Base-by-base conservation (phyloP, 2,888 invertebrate species). In the Pachydiplax longipennis region DNA sequence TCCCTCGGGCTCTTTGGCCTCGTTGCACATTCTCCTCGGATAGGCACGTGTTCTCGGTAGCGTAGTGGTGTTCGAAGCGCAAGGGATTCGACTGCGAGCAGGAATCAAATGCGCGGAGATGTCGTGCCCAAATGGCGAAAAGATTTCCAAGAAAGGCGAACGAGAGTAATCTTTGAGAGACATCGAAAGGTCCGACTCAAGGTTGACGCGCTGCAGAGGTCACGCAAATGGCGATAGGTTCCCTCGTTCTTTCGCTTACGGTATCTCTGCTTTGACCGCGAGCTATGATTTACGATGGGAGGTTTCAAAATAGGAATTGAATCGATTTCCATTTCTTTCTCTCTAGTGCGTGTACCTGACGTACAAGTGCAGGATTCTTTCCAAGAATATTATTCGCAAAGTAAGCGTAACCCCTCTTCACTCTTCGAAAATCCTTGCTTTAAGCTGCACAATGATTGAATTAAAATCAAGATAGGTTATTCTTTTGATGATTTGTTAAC, bases 91-190 rank as follows among this genome's bases (percentile, higher is more conserved):
- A 83, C 35, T 18, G 12, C 22, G 87, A 35, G 61, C 5, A 37
- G 37, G 40, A 35, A 61, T 58, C 61, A 35, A 87, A 73, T 73
- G 65, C 65, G 65, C 65, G 0, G 65, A n/a, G 37, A 22, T 35
- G 37, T 25, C 22, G 61, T 48, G 61, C 87, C 65, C 18, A 65
- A 87, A 87, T 61, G 87, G 87, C n/a, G 61, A 83, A 65, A 65
- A 58, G 83, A 61, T 37, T 87, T 87, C 87, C 61, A 53, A 87
- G 87, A 87, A 87, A 87, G 37, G 65, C 87, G 87, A 58, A 35
- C 3, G 83, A 35, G 35, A 48, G 87, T 61, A n/a, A 87, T 87
- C 58, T 61, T 87, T 61, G 37, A 37, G 87, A 61, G 87, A 31
- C 61, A 61, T 37, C 61, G 87, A 61, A 87, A 65, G 87, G 37